These are phyloP conservation scores for Brachypodius melanocephalos DNA, from an alignment of 2,113 vertebrate genomes.

Conservation along the genomic window DNA sequence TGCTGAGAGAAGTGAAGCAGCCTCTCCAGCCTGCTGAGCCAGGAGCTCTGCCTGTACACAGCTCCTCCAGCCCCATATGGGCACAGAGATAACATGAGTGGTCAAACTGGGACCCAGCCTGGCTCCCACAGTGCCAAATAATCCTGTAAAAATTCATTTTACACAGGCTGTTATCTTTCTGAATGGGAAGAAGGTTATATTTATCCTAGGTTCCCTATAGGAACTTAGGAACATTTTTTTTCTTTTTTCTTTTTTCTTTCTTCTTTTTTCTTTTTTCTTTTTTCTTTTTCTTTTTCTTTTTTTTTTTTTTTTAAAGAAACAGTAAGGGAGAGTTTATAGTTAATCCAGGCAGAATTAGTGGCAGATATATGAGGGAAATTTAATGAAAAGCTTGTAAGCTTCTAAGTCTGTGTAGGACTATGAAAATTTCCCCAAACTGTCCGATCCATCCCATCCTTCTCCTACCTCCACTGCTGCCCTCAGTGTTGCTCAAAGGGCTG, in stretches of 20 bases:
- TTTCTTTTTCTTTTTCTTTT: no score
- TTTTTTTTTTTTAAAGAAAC: background rate
- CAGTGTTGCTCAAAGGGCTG: background rate
- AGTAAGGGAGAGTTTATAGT: background rate
- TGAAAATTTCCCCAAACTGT: background rate
- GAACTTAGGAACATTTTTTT: accelerated
- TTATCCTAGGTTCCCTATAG: background rate
- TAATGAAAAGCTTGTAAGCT: background rate
- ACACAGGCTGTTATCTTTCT: background rate
- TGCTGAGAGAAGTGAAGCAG: background rate
- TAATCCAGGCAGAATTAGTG: background rate
- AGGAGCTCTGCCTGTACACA: accelerated
- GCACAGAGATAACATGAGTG: background rate
- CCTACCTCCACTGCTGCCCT: background rate
- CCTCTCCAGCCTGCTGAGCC: background rate
- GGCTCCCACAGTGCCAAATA: background rate
- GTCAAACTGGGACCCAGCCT: background rate
- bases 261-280: no score
- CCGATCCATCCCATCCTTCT: background rate
- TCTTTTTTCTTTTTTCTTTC: accelerated
- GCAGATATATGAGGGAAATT: background rate
- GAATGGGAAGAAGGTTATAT: background rate
- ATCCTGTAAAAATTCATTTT: background rate
- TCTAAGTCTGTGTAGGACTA: background rate
- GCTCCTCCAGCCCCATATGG: background rate